Conservation (phyloP, 2,797 vertebrate species). For the Pseudomugil gertrudae region DNA sequence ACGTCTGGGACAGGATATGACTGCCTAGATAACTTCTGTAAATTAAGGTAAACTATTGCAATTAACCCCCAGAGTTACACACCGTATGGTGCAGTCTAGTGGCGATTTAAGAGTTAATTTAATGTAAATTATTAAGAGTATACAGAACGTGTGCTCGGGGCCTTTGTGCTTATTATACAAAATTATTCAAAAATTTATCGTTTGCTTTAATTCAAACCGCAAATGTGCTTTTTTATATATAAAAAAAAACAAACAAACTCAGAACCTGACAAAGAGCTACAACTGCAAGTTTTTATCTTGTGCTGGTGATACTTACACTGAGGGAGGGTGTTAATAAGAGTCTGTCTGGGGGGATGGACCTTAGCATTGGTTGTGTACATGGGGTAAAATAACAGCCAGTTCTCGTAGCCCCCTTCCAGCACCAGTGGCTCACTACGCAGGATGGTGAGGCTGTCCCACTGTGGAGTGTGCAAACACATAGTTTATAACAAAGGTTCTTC, state of each 20-base stretch:
- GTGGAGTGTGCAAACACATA: conserved; percentile 27
- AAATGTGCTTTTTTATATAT: background rate
- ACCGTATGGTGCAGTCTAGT: too few relatives aligned
- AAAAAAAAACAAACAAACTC: background rate
- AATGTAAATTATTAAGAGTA: too few relatives aligned
- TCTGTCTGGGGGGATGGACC: conserved; percentile 87
- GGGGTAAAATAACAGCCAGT: conserved; percentile 96
- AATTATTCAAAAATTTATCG: background rate
- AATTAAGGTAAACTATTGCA: background rate
- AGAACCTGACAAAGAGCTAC: background rate
- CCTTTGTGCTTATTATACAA: background rate
- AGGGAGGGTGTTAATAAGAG: conserved; percentile 80
- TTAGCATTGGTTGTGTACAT: conserved; percentile 95
- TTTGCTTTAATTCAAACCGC: background rate
- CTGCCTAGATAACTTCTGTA: background rate
- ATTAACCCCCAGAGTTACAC: background rate
- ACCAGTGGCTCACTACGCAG: conserved; percentile 91
- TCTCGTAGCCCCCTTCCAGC: conserved; percentile 96
- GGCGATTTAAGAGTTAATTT: too few relatives aligned
- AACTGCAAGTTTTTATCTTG: background rate
- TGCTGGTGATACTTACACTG: conserved; percentile 86
- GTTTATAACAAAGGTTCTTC: conserved; percentile 7
- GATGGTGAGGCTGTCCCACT: conserved; percentile 97
- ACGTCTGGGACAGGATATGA: background rate
- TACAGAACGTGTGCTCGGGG: background rate